These are phyloP conservation scores for Teleiodes luculella DNA, from an alignment of 2,888 invertebrate species.

Conservation along the genomic window DNA sequence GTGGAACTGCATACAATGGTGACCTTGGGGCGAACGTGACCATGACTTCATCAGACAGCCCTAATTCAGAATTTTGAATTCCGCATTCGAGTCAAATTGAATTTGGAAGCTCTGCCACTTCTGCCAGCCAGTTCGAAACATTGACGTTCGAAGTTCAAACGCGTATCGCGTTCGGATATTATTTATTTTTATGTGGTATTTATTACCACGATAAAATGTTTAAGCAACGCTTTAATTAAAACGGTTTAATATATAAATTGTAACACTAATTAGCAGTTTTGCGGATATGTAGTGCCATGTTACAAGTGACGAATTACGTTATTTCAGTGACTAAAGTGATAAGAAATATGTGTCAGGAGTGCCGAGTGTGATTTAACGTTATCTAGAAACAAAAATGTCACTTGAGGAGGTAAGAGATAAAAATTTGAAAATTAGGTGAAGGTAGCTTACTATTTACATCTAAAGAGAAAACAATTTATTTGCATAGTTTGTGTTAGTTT, in stretches of 20 bases:
- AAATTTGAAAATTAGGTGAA: neutral
- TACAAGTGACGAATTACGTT: conserved; percentile 36
- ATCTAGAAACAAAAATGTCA: conserved; percentile 52
- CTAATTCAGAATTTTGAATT: conserved; percentile 58
- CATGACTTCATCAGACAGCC: conserved; percentile 46
- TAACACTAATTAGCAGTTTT: neutral
- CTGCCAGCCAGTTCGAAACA: conserved; percentile 23
- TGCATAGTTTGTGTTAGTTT: too few species aligned
- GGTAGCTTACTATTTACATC: neutral
- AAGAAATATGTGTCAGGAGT: conserved; percentile 55
- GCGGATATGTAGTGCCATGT: conserved; percentile 24
- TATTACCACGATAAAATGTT: conserved; percentile 16
- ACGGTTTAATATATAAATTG: neutral
- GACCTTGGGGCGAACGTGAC: conserved; percentile 50
- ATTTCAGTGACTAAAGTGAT: conserved; percentile 41
- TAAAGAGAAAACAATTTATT: too few species aligned
- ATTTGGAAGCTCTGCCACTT: conserved; percentile 32
- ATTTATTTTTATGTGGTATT: conserved; percentile 16
- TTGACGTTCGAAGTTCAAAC: conserved; percentile 11
- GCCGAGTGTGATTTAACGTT: conserved; percentile 39
- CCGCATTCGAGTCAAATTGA: conserved; percentile 42
- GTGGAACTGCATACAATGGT: conserved; percentile 49
- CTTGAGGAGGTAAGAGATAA: conserved; percentile 61
- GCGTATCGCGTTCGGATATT: conserved; percentile 6
- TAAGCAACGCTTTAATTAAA: conserved; percentile 18